A percentile compares a stretch with the other conserved stretches of the same genome.
phyloP scores from a whole-genome alignment of 2,113 vertebrate genomes.

The Okapia johnstoni region DNA sequence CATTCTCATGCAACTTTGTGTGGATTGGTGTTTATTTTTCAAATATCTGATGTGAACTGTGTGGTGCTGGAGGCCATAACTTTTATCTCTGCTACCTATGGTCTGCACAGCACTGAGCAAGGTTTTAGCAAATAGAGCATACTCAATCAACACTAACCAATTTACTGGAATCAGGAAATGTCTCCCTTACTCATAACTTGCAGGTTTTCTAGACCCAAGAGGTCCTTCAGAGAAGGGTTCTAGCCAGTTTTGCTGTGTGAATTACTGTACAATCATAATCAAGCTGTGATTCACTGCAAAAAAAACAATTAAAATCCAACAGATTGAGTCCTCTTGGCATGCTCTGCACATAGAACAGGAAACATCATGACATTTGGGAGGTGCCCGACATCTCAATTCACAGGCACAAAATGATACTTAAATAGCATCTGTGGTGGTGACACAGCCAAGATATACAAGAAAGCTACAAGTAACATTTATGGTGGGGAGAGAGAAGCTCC shows the following conservation, averaged over 20 bases:
- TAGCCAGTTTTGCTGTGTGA: conserved; percentile 22
- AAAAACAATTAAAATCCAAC: conserved; percentile 45
- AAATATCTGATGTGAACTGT: background rate
- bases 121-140: background rate
- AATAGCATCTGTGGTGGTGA: conserved; percentile 62
- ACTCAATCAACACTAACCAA: background rate
- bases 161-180: background rate
- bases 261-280: conserved; percentile 52
- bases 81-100: background rate
- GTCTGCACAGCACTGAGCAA: background rate
- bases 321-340: conserved; percentile 42
- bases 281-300: conserved; percentile 34
- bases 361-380: conserved; percentile 64
- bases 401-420: conserved; percentile 68
- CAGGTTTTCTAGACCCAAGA: background rate
- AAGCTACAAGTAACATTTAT: conserved; percentile 41
- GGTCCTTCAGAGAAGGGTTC: conserved; percentile 40
- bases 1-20: background rate
- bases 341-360: conserved; percentile 52
- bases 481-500: background rate
- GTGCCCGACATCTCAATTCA: conserved; percentile 57
- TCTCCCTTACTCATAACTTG: background rate
- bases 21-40: background rate
- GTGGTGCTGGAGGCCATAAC: background rate
- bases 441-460: conserved; percentile 55